phyloP scores from a whole-genome alignment of 2,113 vertebrate species.

The Thinocorus orbignyianus region DNA sequence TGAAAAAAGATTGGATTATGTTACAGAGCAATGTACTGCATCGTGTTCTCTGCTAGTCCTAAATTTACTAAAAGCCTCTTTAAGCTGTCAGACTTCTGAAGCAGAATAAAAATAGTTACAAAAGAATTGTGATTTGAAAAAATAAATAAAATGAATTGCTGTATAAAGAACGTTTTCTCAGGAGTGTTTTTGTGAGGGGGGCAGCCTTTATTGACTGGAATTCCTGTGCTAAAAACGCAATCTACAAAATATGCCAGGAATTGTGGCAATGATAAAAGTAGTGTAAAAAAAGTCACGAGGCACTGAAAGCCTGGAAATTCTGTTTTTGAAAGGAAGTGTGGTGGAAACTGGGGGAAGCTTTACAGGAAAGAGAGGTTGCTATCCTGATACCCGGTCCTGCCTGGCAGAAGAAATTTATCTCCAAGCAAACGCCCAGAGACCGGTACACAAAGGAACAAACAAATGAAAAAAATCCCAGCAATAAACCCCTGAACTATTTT shows the following conservation, averaged over 20 bases:
- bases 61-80: neutral
- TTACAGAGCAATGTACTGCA: neutral
- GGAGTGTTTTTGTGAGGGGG: neutral
- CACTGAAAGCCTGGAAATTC: neutral
- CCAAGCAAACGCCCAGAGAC: neutral
- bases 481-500: neutral
- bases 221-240: conserved; percentile 21
- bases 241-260: conserved; percentile 41
- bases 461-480: neutral
- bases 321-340: conserved; percentile 38
- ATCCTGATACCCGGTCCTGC: neutral
- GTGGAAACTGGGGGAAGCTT: conserved; percentile 32
- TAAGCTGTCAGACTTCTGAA: neutral
- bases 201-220: neutral
- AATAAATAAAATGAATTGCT: neutral
- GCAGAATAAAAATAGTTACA: neutral
- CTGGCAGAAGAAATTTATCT: conserved; percentile 23
- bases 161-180: neutral
- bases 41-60: neutral
- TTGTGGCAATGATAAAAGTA: neutral
- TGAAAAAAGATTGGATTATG: neutral
- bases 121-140: neutral
- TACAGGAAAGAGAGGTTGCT: conserved; percentile 34
- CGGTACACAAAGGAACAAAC: conserved; percentile 10
- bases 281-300: neutral